A percentile compares a stretch with the other conserved stretches of the same genome.
phyloP scores from a whole-genome alignment of 2,797 vertebrate genomes.

The Sebastes alutus region DNA sequence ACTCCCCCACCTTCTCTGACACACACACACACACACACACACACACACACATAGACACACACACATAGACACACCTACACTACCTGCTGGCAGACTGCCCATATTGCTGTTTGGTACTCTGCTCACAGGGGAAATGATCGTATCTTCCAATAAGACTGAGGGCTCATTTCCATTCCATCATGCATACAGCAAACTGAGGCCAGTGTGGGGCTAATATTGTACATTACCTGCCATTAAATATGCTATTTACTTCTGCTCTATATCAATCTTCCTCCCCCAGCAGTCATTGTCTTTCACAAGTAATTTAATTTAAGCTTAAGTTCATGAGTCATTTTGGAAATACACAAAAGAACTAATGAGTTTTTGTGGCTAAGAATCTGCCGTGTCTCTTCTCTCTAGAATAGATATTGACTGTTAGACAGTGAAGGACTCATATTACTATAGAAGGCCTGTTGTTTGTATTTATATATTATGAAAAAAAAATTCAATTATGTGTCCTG shows the following conservation, averaged over 20 bases:
- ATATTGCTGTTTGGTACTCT: conserved; percentile 36
- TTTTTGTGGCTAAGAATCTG: conserved; percentile 1
- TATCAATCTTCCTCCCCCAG: conserved; percentile 15
- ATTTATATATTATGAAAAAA: background rate
- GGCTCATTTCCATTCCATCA: conserved; percentile 60
- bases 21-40: background rate
- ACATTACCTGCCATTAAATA: conserved; percentile 33
- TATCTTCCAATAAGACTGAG: conserved; percentile 55
- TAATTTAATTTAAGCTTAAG: conserved; percentile 30
- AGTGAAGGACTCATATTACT: background rate
- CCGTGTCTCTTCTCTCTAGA: background rate
- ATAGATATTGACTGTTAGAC: background rate
- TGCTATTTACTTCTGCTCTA: conserved; percentile 23
- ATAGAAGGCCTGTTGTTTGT: background rate
- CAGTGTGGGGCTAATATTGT: conserved; percentile 28
- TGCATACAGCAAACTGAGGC: conserved; percentile 38
- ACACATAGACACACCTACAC: background rate
- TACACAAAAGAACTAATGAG: background rate
- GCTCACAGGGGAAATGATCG: conserved; percentile 38
- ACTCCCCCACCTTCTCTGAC: background rate
- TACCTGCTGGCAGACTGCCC: conserved; percentile 37
- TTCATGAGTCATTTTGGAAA: conserved; percentile 35
- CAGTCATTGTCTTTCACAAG: conserved; percentile 15
- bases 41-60: background rate
- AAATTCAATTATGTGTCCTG: background rate